These are phyloP conservation scores for Pitta sordida DNA, from an alignment of 2,113 vertebrate genomes.

Conservation along the genomic window DNA sequence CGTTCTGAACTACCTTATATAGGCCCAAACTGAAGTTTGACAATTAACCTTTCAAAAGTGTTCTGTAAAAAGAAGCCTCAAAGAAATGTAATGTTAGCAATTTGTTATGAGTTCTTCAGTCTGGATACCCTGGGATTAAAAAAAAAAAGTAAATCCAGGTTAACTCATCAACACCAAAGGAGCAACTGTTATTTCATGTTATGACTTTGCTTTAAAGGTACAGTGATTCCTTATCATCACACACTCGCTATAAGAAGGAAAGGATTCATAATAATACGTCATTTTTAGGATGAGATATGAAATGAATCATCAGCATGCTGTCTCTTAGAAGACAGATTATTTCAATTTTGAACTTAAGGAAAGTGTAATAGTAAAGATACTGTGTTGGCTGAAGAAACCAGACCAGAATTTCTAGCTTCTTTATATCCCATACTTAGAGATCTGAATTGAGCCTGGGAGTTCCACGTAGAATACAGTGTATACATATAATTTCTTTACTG, in stretches of 20 bases:
- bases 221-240: background rate
- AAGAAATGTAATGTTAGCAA: background rate
- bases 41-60: slow-evolving; percentile 42
- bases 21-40: background rate
- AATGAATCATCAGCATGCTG: background rate
- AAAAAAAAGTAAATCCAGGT: background rate
- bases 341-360: background rate
- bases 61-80: background rate
- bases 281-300: background rate
- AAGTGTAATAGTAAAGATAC: background rate
- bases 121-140: background rate
- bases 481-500: background rate
- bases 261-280: background rate
- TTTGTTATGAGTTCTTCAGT: background rate
- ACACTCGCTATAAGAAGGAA: background rate
- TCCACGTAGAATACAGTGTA: background rate
- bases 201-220: slow-evolving; percentile 9
- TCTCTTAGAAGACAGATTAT: background rate
- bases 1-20: background rate
- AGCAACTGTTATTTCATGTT: background rate
- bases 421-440: background rate
- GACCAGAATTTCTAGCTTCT: background rate
- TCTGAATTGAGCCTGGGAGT: background rate
- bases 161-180: background rate
- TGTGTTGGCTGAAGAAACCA: background rate